Conservation (phyloP, 2,797 vertebrate genomes). For the Gallinago stenura region DNA sequence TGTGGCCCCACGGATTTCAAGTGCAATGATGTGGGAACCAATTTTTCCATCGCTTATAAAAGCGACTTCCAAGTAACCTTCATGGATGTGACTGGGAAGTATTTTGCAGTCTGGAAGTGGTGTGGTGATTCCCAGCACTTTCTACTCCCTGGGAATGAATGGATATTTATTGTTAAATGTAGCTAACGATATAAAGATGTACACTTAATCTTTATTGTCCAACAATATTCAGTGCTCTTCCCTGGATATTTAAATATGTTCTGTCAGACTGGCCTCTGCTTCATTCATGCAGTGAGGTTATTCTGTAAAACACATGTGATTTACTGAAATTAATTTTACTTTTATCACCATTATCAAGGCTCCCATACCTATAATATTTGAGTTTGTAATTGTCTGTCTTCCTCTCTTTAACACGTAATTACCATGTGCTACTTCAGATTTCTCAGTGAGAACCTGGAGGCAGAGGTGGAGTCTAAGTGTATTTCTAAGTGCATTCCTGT, state of each 20-base stretch:
- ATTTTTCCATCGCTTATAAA: background rate
- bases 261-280: background rate
- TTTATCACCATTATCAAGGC: background rate
- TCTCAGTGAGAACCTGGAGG: background rate
- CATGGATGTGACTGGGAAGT: accelerated
- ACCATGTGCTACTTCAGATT: accelerated
- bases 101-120: background rate
- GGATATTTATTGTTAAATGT: background rate
- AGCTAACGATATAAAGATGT: background rate
- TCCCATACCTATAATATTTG: background rate
- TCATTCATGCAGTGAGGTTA: background rate
- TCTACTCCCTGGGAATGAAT: background rate
- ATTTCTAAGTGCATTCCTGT: background rate
- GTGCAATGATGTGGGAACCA: accelerated
- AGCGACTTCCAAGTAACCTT: background rate
- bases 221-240: accelerated
- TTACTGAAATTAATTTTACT: background rate
- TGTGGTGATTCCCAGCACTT: background rate
- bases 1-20: accelerated
- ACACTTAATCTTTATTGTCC: background rate
- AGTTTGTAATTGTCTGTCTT: background rate
- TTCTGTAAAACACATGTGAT: background rate
- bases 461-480: too few relatives aligned
- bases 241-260: background rate
- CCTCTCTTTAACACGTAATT: background rate